Conservation (phyloP, 2,888 invertebrate species). For the Chalcosyrphus nemorum region DNA sequence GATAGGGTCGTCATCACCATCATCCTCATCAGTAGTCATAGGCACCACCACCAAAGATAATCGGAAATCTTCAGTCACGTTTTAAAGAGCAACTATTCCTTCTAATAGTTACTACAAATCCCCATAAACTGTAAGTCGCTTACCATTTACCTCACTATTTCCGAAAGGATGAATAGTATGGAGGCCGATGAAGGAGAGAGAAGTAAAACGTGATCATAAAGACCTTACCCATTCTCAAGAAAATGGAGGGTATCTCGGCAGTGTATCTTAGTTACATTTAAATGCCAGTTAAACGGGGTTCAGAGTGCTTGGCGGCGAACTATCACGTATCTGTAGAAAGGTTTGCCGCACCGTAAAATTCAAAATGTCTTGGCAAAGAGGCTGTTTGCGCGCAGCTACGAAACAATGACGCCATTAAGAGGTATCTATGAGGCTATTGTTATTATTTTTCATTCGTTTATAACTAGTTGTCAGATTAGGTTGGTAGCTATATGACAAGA, state of each 20-base stretch:
- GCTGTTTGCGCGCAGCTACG: neutral
- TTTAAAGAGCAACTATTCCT: slow-evolving; percentile 33
- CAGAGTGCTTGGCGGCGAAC: slow-evolving; percentile 52
- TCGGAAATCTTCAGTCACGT: slow-evolving; percentile 66
- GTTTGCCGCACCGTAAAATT: slow-evolving; percentile 66
- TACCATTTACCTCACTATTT: slow-evolving; percentile 59
- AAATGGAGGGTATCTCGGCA: slow-evolving; percentile 62
- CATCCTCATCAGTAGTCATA: slow-evolving; percentile 21
- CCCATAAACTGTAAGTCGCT: slow-evolving; percentile 41
- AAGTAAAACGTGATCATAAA: slow-evolving; percentile 65
- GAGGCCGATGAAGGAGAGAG: slow-evolving; percentile 18
- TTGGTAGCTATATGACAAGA: neutral
- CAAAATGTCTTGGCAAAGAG: slow-evolving; percentile 42
- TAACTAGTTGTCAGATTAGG: slow-evolving; percentile 24
- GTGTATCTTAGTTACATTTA: slow-evolving; percentile 70
- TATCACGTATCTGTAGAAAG: slow-evolving; percentile 66
- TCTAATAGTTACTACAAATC: slow-evolving; percentile 42
- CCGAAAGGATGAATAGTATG: slow-evolving; percentile 54
- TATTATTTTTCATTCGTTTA: slow-evolving; percentile 41
- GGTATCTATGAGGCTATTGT: slow-evolving; percentile 19
- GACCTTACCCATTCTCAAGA: slow-evolving; percentile 63
- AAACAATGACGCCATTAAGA: slow-evolving; percentile 67
- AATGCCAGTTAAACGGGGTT: slow-evolving; percentile 64
- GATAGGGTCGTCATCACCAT: slow-evolving; percentile 43
- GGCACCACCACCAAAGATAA: slow-evolving; percentile 26